Conservation (phyloP, 2,797 vertebrate species). For the Falco columbarius region DNA sequence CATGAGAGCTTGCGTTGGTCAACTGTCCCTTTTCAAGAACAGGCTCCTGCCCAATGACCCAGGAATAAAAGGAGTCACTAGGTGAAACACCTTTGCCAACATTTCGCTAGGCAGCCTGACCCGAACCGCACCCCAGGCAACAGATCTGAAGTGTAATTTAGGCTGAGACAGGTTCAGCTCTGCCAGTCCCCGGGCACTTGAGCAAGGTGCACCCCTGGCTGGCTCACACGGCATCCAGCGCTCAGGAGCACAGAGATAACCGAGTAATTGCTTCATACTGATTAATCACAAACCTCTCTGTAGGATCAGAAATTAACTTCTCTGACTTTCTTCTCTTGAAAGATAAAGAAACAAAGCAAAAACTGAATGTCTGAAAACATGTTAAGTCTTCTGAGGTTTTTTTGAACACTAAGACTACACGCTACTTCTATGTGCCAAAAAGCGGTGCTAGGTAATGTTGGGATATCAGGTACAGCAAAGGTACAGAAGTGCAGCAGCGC, state of each 20-base stretch:
- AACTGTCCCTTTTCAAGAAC: neutral
- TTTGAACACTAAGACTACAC: neutral
- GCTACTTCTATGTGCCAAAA: neutral
- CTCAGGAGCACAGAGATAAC: neutral
- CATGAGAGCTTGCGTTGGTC: neutral
- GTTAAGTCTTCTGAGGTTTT: neutral
- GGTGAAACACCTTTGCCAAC: neutral
- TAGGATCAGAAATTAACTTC: neutral
- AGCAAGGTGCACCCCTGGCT: neutral
- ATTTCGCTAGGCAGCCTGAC: neutral
- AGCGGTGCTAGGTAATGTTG: accelerated
- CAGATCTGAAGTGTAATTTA: neutral
- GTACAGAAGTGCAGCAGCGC: accelerated
- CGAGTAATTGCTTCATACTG: neutral
- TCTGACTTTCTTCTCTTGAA: neutral
- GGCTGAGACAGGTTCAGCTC: neutral
- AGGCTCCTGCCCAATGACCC: neutral
- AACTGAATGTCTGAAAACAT: neutral
- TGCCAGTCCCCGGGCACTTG: neutral
- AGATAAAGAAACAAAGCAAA: neutral
- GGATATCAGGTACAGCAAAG: neutral
- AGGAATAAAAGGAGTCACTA: neutral
- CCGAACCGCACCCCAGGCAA: neutral
- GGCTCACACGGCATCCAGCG: accelerated
- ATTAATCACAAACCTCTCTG: neutral